phyloP scores from a whole-genome alignment of 2,113 vertebrate genomes.

The Xerus inauris region DNA sequence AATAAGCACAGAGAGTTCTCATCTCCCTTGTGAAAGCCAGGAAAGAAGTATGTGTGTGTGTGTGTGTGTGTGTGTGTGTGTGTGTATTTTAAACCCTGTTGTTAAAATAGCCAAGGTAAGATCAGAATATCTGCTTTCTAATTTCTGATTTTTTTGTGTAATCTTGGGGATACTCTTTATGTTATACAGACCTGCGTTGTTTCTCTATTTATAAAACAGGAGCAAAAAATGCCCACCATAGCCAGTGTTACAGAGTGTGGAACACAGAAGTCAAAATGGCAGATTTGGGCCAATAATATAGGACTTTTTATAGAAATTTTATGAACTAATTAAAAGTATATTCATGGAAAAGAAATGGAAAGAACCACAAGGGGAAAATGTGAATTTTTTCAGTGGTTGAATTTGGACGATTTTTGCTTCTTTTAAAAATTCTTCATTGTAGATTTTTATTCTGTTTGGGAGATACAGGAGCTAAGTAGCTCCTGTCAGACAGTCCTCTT shows the following conservation, averaged over 20 bases:
- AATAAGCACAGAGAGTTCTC: conserved; percentile 22
- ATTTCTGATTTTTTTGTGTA: neutral
- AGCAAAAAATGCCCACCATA: neutral
- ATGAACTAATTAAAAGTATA: neutral
- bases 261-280: neutral
- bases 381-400: neutral
- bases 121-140: neutral
- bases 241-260: neutral
- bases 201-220: neutral
- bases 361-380: neutral
- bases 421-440: neutral
- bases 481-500: neutral
- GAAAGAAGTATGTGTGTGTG: neutral
- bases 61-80: neutral
- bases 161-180: neutral
- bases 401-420: conserved; percentile 17
- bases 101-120: neutral
- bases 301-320: neutral
- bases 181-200: neutral
- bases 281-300: neutral
- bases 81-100: neutral
- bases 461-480: neutral
- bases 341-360: conserved; percentile 6
- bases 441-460: neutral
- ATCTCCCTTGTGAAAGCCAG: neutral